Evolutionary conservation across 2,888 invertebrate species (phyloP).

Genomic region (Eristalis pertinax): DNA sequence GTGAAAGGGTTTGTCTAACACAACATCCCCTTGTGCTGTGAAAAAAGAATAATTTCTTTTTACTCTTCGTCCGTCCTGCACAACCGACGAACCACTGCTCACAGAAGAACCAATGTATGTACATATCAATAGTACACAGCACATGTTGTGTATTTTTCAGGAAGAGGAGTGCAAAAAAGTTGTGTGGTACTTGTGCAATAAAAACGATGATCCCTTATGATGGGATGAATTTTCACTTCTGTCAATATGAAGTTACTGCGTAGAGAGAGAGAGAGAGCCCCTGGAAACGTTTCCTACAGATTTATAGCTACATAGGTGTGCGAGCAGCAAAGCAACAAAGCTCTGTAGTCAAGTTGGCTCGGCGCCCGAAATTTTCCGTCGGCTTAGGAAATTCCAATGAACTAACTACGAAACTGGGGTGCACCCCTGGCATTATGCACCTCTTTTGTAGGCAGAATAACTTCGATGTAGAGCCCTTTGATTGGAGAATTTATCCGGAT

Average conservation of each 20-base stretch:
- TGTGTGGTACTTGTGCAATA: conserved; percentile 16
- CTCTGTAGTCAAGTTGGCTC: background rate
- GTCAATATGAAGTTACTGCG: conserved; percentile 39
- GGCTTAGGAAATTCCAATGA: no score
- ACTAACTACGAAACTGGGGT: no score
- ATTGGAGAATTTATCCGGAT: no score
- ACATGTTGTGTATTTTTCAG: conserved; percentile 26
- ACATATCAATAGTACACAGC: conserved; percentile 21
- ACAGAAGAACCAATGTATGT: background rate
- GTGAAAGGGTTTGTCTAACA: conserved; percentile 37
- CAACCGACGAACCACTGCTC: no score
- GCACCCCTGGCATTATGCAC: no score
- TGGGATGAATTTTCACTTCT: conserved; percentile 53
- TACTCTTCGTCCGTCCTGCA: conserved; percentile 29
- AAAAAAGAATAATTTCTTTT: conserved; percentile 19
- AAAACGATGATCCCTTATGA: conserved; percentile 52
- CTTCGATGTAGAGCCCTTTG: no score
- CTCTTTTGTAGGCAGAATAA: no score
- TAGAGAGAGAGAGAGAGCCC: background rate
- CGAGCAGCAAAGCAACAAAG: background rate
- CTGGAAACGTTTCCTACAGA: background rate
- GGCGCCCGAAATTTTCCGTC: no score
- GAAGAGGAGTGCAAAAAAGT: background rate
- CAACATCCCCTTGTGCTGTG: background rate
- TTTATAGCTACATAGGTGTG: background rate